Base-by-base conservation (phyloP, 2,113 vertebrate genomes). In the Egretta garzetta region DNA sequence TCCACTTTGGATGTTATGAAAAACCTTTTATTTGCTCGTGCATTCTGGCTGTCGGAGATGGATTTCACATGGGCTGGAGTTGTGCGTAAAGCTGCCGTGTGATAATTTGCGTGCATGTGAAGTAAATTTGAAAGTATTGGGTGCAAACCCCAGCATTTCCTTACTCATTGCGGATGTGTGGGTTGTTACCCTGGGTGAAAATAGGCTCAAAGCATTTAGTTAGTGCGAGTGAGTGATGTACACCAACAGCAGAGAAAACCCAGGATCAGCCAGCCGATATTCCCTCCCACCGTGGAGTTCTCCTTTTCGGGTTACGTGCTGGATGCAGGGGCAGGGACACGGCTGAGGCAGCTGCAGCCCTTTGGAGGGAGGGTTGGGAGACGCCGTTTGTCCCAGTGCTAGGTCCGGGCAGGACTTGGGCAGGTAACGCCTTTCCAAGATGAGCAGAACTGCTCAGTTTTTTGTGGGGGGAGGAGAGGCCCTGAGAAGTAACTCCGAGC, bases 261-360 rank as follows among this genome's bases (percentile, higher is more conserved):
- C 6, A 72, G 77, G 8, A 79, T 84, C 96, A 71, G 41, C 63
- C 63, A 89, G 80, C 63, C 75, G 71, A 3, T 95, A 49, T 86
- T 93, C 63, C 33, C 72, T 85, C 53, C 76, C 68, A 20, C 77
- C 2, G 0, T 13, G 56, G 62, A 71, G 33, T 33, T 84, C 49
- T 41, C 81, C 71, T 80, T 45, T 76, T 19, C 12, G 4, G 0
- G 0, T 1, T 59, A 3, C 0, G 1, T 56, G 28, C 76, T 75
- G 58, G 66, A 50, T 87, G 86, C 60, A 85, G 86, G 26, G 83
- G 66, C 27, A 39, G 66, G 56, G 77, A 19, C 26, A 2, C 4
- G 20, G 45, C 70, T 39, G 81, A 24, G 75, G 5, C 24, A 55
- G 39, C 66, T 56, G 24, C 71, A 9, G 47, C 14, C 26, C 60